phyloP scores from a whole-genome alignment of 2,888 invertebrate genomes.

The Conus canariensis region DNA sequence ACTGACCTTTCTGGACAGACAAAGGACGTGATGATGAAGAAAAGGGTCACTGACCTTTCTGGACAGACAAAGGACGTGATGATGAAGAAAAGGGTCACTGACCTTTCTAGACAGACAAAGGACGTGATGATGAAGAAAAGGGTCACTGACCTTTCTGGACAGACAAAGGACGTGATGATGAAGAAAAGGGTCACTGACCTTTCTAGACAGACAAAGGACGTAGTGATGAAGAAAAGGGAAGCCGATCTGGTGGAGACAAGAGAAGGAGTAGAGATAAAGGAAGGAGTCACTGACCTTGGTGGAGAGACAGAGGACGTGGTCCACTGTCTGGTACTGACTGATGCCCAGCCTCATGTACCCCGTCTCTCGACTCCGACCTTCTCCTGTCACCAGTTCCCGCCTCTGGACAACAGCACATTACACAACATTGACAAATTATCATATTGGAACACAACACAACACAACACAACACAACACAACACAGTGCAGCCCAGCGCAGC shows the following conservation, averaged over 20 bases:
- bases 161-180: not conserved
- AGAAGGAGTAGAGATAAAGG: not conserved
- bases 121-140: not conserved
- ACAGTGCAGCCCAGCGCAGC: too few relatives aligned
- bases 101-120: conserved; percentile 53
- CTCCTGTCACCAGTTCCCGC: conserved; percentile 72
- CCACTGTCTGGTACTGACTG: conserved; percentile 76
- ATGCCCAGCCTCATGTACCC: conserved; percentile 77
- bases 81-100: not conserved
- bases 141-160: conserved; percentile 65
- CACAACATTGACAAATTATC: not conserved
- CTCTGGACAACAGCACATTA: conserved; percentile 53
- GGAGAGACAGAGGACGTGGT: conserved; percentile 77
- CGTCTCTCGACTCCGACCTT: conserved; percentile 58
- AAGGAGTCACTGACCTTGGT: conserved; percentile 62
- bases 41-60: not conserved
- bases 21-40: not conserved
- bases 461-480: too few relatives aligned
- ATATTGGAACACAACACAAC: too few relatives aligned
- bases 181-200: conserved; percentile 57
- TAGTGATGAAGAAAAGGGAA: not conserved
- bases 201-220: conserved; percentile 68
- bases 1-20: not conserved
- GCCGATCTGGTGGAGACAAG: conserved; percentile 67
- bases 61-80: not conserved